Percentiles rank a stretch among this genome's conserved stretches.
Conservation (phyloP, 1,140 invertebrate genomes). For the Pseudoatta argentina region DNA sequence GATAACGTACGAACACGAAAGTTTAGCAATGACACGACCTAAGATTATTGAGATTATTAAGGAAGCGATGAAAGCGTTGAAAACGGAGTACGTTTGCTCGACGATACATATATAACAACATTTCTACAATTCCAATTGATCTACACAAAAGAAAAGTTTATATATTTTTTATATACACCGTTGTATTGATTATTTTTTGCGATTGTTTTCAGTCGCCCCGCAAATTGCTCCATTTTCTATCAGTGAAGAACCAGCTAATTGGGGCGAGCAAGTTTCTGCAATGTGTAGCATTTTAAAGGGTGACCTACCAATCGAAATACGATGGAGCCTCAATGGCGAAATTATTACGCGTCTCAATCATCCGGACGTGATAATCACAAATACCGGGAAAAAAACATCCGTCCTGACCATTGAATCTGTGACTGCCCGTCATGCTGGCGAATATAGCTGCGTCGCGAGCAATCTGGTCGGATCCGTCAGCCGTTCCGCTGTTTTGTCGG, state of each 20-base stretch:
- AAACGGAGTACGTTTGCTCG: conserved; percentile 29
- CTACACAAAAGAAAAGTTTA: neutral
- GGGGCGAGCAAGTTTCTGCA: conserved; percentile 84
- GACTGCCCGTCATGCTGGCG: conserved; percentile 89
- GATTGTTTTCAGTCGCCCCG: conserved; percentile 87
- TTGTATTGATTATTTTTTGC: conserved; percentile 39
- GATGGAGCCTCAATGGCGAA: conserved; percentile 91
- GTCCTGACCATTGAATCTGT: conserved; percentile 91
- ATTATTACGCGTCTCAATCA: conserved; percentile 86
- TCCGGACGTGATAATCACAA: conserved; percentile 90
- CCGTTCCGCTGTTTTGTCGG: conserved; percentile 89
- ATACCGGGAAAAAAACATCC: conserved; percentile 91
- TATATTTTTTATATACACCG: neutral
- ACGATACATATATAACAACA: neutral
- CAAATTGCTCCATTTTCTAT: conserved; percentile 90
- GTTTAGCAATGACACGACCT: neutral
- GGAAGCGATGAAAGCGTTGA: neutral
- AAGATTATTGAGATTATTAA: neutral
- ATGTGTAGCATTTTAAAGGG: conserved; percentile 91
- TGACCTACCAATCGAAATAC: conserved; percentile 90
- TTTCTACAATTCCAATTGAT: neutral
- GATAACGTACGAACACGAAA: conserved; percentile 18
- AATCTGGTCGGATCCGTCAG: conserved; percentile 90
- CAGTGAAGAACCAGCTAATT: conserved; percentile 87
- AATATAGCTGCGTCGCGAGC: conserved; percentile 92